Evolutionary conservation across 2,797 vertebrate species (phyloP), one percentile per base, ranked within the genome.

Genomic region (Acridotheres tristis): DNA sequence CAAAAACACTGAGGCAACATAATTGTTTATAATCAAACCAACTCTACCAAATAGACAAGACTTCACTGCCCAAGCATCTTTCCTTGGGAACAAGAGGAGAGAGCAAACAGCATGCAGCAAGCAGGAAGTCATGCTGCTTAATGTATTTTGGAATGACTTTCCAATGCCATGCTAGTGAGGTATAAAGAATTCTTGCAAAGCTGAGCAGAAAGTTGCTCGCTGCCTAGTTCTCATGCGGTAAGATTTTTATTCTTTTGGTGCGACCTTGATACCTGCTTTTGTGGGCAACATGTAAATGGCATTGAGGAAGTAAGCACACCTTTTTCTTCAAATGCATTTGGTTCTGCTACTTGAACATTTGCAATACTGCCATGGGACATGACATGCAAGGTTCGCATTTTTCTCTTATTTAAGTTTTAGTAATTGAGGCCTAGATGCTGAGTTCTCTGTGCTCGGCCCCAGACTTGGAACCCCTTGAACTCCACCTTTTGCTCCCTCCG

Each of bases 71-170:
- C 50, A 77, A 65, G 40, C 51, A 66, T 89, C 74, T 76, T 89
- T 45, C 51, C 59, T 79, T 53, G 74, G 78, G 89, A 93, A 90
- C 83, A 75, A 62, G 55, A 78, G 1, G 17, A 85, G 72, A 79
- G 42, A 93, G 54, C 53, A 87, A 59, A 87, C 32, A 71, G 34
- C 71, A 27, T 40, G 45, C 66, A 90, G 38, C 22, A 62, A 88
- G 81, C 48, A 83, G 79, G 67, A 79, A 91, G 34, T 88, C 81
- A 36, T 67, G 71, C 55, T 85, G 65, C 72, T 95, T 67, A 67
- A 53, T 9, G 13, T 73, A 32, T 82, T 88, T 91, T 83, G 79
- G 57, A 92, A 76, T 63, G 61, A 45, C 26, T 74, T 59, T 85
- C 38, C 40, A 59, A 53, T 71, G 79, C 50, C 50, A 34, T 13